Base-by-base conservation (phyloP, 2,888 invertebrate species). In the Apamea epomidion region DNA sequence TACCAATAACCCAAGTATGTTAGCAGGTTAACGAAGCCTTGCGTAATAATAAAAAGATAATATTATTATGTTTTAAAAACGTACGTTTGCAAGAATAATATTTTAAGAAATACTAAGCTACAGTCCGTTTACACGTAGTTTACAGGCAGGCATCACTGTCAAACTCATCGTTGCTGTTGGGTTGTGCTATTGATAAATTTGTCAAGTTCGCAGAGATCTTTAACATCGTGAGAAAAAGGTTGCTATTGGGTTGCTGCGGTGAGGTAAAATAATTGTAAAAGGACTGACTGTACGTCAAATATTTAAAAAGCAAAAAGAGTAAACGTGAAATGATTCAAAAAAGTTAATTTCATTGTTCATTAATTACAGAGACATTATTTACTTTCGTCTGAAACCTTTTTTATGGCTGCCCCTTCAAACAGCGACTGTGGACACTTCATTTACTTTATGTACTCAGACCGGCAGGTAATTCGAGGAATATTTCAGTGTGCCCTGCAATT, bases 301-400 rank as follows among this genome's bases (percentile, higher is more conserved):
- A 83, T 72, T 42, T 64, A 64, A 84, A 82, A 70, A 60, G 7
- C 45, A 69, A 45, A 69, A 74, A 82, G 45, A 64, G 25, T 62
- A 60, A 76, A 81, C 29, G 45, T 81, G 60, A 86, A 89, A 86
- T 84, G 76, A 80, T 77, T 68, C 78, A 84, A 72, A 72, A 76
- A 79, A 84, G 74, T 80, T 81, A 82, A 88, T 84, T 88, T 80
- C 54, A 81, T 81, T 88, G 85, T 84, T 58, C 65, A 79, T 83
- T 86, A 84, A 87, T 87, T 85, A 88, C 80, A 77, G 80, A 67
- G 72, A 73, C 80, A 89, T 81, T 89, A 89, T 89, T 89, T 89
- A 82, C 83, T 76, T 81, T 83, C 71, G 75, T 78, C 69, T 82
- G 73, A 77, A 88, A 83, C 88, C 78, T 84, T 89, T 88, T 87